Percentiles rank a stretch among this genome's conserved stretches.
Conservation (phyloP, 2,888 invertebrate genomes). For the Caenorhabditis auriculariae region DNA sequence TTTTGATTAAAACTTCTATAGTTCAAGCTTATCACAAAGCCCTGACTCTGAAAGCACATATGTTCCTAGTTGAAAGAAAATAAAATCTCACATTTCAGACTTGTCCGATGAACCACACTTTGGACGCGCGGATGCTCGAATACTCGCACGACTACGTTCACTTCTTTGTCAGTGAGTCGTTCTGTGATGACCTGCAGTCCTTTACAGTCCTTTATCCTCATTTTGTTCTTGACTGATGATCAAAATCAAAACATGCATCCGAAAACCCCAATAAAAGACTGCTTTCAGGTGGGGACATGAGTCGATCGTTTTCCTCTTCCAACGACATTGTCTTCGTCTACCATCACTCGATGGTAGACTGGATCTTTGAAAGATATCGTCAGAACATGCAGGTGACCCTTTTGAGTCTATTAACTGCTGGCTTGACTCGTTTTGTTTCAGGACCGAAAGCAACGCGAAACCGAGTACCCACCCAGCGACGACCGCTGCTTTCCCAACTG, state of each 20-base stretch:
- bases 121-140: constrained; percentile 58
- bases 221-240: neutral
- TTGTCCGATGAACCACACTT: constrained; percentile 40
- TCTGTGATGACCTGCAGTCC: too few relatives aligned
- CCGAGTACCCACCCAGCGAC: constrained; percentile 44
- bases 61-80: too few relatives aligned
- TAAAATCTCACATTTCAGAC: constrained; percentile 34
- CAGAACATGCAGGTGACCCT: constrained; percentile 28
- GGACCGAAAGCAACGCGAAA: constrained; percentile 41
- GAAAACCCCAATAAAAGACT: neutral
- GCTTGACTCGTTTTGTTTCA: too few relatives aligned
- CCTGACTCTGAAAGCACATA: too few relatives aligned
- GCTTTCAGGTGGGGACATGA: constrained; percentile 47
- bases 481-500: constrained; percentile 43
- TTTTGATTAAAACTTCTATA: too few relatives aligned
- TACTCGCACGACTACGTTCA: constrained; percentile 61
- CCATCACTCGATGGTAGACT: constrained; percentile 64
- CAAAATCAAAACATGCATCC: too few relatives aligned
- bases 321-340: constrained; percentile 65
- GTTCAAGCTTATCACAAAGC: too few relatives aligned
- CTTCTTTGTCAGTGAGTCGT: constrained; percentile 48
- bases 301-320: constrained; percentile 55
- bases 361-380: constrained; percentile 63
- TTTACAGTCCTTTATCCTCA: neutral
- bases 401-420: neutral